Percentiles rank a stretch among this genome's conserved stretches.
Conservation (phyloP, 2,113 vertebrate species). For the Nycticryphes semicollaris region DNA sequence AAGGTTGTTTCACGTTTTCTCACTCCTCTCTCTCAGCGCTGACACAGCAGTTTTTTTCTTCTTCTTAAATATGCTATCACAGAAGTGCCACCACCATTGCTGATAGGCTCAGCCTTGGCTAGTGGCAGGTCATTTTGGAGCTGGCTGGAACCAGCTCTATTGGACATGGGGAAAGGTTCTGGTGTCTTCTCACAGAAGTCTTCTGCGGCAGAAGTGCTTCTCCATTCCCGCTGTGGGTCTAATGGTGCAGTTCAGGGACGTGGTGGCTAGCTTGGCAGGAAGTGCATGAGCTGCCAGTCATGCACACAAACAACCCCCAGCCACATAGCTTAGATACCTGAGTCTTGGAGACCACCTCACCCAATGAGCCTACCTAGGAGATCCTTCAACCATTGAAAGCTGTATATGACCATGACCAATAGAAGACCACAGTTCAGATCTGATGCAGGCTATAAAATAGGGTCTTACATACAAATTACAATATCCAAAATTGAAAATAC, state of each 20-base stretch:
- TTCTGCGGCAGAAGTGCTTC: not conserved
- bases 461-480: not conserved
- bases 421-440: not conserved
- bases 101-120: not conserved
- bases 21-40: not conserved
- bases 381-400: not conserved
- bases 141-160: accelerated
- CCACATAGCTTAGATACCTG: not conserved
- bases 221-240: not conserved
- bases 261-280: not conserved
- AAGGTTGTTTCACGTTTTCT: not conserved
- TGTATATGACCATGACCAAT: not conserved
- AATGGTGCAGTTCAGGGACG: not conserved
- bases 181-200: not conserved
- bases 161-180: not conserved
- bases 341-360: not conserved
- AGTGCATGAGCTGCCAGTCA: not conserved
- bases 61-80: not conserved
- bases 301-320: not conserved
- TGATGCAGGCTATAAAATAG: not conserved
- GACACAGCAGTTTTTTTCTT: accelerated
- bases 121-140: not conserved
- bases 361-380: not conserved
- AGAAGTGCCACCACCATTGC: accelerated
- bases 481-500: not conserved